Evolutionary conservation across 2,113 vertebrate genomes (phyloP).

Genomic region (Poicephalus gulielmi): DNA sequence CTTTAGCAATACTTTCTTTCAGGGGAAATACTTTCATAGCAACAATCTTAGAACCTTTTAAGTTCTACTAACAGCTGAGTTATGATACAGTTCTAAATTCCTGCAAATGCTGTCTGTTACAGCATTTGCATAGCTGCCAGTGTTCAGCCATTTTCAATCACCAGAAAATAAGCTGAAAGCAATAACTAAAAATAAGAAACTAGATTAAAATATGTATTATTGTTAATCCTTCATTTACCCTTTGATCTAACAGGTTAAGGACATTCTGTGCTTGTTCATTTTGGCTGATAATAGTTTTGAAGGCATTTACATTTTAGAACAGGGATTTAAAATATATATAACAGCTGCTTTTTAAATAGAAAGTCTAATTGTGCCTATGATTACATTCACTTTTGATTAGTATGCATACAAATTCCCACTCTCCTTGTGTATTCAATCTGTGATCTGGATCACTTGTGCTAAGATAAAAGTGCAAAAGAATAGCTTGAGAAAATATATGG

Average conservation of each 20-base stretch:
- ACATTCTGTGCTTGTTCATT: background rate
- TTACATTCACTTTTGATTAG: conserved; percentile 51
- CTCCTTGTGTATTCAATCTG: background rate
- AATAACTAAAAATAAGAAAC: background rate
- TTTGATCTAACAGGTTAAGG: background rate
- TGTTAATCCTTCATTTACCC: background rate
- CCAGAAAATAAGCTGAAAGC: background rate
- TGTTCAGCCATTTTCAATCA: background rate
- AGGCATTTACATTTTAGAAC: conserved; percentile 7
- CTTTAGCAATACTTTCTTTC: background rate
- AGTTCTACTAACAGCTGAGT: background rate
- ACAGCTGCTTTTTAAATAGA: conserved; percentile 49
- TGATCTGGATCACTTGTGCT: background rate
- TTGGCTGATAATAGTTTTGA: background rate
- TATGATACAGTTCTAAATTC: background rate
- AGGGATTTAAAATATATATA: conserved; percentile 30
- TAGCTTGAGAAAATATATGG: background rate
- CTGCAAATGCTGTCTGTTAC: background rate
- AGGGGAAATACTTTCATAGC: background rate
- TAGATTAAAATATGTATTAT: background rate
- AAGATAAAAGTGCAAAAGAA: background rate
- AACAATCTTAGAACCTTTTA: background rate
- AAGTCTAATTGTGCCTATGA: conserved; percentile 53
- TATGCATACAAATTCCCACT: background rate
- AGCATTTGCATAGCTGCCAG: background rate